Conservation (phyloP, 2,888 invertebrate genomes). For the Leptura quadrifasciata region DNA sequence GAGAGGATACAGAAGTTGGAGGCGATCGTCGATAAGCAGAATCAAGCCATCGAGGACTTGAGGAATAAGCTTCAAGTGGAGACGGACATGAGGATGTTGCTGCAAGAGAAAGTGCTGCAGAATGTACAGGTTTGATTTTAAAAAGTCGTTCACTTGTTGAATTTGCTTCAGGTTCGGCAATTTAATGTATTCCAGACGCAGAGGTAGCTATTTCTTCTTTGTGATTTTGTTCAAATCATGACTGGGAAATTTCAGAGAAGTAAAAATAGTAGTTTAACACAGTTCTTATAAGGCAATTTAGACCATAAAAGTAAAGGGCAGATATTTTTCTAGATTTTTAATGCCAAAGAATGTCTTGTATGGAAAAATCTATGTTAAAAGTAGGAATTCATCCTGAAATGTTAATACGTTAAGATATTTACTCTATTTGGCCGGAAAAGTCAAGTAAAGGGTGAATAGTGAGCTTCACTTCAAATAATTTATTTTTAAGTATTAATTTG, state of each 20-base stretch:
- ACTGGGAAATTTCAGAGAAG: background rate
- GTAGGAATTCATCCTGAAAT: too few species aligned
- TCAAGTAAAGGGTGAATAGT: too few species aligned
- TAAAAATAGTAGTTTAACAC: background rate
- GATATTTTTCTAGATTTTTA: too few species aligned
- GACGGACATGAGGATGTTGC: constrained; percentile 78
- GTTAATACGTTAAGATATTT: too few species aligned
- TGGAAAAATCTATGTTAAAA: too few species aligned
- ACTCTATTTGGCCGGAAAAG: too few species aligned
- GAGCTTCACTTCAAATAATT: too few species aligned
- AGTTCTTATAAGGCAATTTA: background rate
- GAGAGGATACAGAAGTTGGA: constrained; percentile 77
- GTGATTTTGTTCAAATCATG: background rate
- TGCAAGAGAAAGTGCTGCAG: constrained; percentile 83
- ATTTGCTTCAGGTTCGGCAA: constrained; percentile 8
- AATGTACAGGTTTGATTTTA: constrained; percentile 81
- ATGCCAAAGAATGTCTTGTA: too few species aligned
- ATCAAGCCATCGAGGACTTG: constrained; percentile 80
- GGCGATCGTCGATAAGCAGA: constrained; percentile 77
- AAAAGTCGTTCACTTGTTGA: background rate
- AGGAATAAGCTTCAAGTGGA: constrained; percentile 79
- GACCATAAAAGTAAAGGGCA: too few species aligned
- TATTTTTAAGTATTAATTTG: too few species aligned
- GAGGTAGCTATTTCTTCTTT: background rate
- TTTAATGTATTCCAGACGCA: constrained; percentile 1